A percentile compares a stretch with the other conserved stretches of the same genome.
Conservation (phyloP, 2,113 vertebrate genomes). For the Theristicus caerulescens region DNA sequence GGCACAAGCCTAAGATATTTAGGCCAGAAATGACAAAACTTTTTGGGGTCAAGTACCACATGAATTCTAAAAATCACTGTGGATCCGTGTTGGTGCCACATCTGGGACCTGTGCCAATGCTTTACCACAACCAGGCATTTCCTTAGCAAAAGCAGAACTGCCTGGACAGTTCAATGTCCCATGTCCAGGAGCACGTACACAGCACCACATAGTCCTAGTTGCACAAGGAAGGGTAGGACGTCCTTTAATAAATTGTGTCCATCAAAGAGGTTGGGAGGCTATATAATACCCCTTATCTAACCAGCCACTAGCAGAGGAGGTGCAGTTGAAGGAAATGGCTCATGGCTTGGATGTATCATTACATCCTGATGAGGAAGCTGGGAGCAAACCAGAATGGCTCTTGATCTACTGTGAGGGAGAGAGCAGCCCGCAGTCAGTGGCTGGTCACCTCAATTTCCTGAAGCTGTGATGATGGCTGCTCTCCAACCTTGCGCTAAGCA, state of each 20-base stretch:
- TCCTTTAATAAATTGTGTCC: constrained; percentile 17
- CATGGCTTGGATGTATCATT: not conserved
- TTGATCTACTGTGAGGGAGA: not conserved
- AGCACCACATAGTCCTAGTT: not conserved
- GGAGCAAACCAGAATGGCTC: not conserved
- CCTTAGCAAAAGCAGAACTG: not conserved
- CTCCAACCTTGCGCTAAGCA: not conserved
- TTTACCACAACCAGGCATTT: not conserved
- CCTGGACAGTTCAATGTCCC: not conserved
- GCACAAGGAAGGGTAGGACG: not conserved
- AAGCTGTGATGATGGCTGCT: not conserved
- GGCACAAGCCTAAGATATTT: not conserved
- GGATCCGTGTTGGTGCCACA: not conserved
- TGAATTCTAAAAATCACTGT: not conserved
- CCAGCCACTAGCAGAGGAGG: not conserved
- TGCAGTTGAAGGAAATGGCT: not conserved
- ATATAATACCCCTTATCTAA: constrained; percentile 24
- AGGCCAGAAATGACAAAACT: not conserved
- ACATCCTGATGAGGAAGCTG: constrained; percentile 34
- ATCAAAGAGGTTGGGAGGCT: constrained; percentile 3
- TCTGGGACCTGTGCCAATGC: not conserved
- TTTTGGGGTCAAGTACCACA: not conserved
- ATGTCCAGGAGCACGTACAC: constrained; percentile 4
- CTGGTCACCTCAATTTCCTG: constrained; percentile 10
- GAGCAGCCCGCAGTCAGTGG: not conserved